These are phyloP conservation scores for Microplitis deprimator DNA, from an alignment of 2,888 invertebrate genomes.

Conservation along the genomic window DNA sequence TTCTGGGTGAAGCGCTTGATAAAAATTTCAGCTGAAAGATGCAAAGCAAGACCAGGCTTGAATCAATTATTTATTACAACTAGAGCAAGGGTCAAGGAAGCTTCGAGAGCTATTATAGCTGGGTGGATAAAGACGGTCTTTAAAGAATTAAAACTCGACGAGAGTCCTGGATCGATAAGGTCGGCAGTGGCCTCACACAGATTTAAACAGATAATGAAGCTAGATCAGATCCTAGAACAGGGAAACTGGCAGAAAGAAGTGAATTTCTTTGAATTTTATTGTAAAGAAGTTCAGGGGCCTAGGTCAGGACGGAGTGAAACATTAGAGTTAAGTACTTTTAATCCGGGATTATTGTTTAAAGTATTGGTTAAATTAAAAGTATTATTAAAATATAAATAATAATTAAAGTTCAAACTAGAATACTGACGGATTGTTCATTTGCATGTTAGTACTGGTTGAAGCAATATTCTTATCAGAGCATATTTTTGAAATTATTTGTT, in stretches of 20 bases:
- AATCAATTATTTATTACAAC: slow-evolving; percentile 24
- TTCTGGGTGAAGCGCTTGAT: slow-evolving; percentile 16
- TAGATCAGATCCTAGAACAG: slow-evolving; percentile 15
- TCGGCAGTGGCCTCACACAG: slow-evolving; percentile 31
- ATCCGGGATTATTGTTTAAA: too few species aligned
- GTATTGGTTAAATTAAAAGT: too few species aligned
- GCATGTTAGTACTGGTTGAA: too few species aligned
- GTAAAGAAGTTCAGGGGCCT: neutral
- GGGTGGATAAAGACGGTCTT: slow-evolving; percentile 26
- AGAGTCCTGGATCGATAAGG: slow-evolving; percentile 15
- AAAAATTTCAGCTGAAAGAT: neutral
- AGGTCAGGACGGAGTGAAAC: neutral
- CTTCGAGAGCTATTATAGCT: slow-evolving; percentile 33
- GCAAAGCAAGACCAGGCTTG: neutral
- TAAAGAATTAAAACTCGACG: neutral
- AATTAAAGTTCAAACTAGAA: too few species aligned
- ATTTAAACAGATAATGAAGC: slow-evolving; percentile 13
- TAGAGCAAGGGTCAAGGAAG: slow-evolving; percentile 21
- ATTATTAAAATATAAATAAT: too few species aligned
- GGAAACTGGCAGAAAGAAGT: slow-evolving; percentile 26
- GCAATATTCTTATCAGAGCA: too few species aligned
- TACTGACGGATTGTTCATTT: too few species aligned
- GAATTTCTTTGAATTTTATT: slow-evolving; percentile 33
- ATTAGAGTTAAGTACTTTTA: neutral
- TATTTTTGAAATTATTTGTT: too few species aligned